Evolutionary conservation across 2,113 vertebrate species (phyloP).

Genomic region (Catharus minimus): DNA sequence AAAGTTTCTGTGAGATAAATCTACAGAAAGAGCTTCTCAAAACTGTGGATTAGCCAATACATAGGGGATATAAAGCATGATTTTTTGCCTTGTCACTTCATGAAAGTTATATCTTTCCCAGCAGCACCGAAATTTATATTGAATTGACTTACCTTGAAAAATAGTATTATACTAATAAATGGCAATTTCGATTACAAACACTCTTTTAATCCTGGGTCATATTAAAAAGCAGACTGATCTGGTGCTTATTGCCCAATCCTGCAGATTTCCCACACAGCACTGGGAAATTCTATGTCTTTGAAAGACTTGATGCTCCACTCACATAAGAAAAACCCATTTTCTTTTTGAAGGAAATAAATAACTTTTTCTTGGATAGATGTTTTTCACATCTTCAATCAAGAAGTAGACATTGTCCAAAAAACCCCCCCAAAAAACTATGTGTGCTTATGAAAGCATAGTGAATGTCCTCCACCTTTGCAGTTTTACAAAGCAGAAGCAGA

Average conservation of each 20-base stretch:
- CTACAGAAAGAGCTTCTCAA: not conserved
- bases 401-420: not conserved
- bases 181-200: not conserved
- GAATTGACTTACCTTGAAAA: not conserved
- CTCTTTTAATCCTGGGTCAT: not conserved
- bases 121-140: not conserved
- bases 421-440: too few species aligned
- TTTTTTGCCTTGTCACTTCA: not conserved
- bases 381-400: not conserved
- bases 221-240: not conserved
- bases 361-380: not conserved
- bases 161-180: not conserved
- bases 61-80: not conserved
- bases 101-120: not conserved
- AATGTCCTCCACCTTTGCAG: not conserved
- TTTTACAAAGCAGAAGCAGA: not conserved
- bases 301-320: not conserved
- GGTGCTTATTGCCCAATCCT: not conserved
- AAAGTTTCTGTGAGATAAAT: not conserved
- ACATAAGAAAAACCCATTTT: not conserved
- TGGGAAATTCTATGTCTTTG: not conserved
- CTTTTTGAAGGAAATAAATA: not conserved
- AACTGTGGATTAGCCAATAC: not conserved
- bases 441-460: not conserved
- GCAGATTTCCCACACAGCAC: not conserved